Evolutionary conservation across 1,140 invertebrate genomes (phyloP).

Genomic region (Manduca sexta): DNA sequence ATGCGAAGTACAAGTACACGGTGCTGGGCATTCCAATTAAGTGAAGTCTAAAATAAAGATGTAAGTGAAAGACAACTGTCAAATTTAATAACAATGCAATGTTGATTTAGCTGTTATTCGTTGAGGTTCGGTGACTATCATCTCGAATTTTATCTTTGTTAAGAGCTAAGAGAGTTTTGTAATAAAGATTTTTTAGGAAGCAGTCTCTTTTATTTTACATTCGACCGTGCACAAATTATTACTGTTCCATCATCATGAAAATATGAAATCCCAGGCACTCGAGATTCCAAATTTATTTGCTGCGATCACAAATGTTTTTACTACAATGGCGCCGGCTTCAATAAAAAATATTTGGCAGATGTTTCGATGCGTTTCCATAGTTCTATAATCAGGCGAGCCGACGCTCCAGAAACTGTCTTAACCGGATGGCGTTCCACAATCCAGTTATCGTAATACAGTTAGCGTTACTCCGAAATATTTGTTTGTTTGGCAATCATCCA

Average conservation of each 20-base stretch:
- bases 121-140: slow-evolving; percentile 33
- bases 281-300: no score
- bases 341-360: no score
- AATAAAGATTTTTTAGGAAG: slow-evolving; percentile 46
- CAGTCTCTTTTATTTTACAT: slow-evolving; percentile 6
- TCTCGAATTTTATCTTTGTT: slow-evolving; percentile 42
- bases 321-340: background rate
- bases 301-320: background rate
- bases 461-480: slow-evolving; percentile 3
- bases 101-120: slow-evolving; percentile 23
- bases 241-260: no score
- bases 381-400: no score
- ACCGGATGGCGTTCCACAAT: background rate
- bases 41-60: slow-evolving; percentile 39
- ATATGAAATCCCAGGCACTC: no score
- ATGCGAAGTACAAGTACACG: slow-evolving; percentile 10
- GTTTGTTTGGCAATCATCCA: slow-evolving; percentile 2
- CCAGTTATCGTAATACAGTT: background rate
- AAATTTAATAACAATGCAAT: slow-evolving; percentile 27
- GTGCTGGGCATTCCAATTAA: slow-evolving; percentile 63
- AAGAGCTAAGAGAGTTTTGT: slow-evolving; percentile 46
- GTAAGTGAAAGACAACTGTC: slow-evolving; percentile 50
- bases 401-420: background rate
- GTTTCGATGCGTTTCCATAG: no score
- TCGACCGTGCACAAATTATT: background rate